Base-by-base conservation (phyloP, 2,113 vertebrate genomes). In the Plecturocebus donacophilus region DNA sequence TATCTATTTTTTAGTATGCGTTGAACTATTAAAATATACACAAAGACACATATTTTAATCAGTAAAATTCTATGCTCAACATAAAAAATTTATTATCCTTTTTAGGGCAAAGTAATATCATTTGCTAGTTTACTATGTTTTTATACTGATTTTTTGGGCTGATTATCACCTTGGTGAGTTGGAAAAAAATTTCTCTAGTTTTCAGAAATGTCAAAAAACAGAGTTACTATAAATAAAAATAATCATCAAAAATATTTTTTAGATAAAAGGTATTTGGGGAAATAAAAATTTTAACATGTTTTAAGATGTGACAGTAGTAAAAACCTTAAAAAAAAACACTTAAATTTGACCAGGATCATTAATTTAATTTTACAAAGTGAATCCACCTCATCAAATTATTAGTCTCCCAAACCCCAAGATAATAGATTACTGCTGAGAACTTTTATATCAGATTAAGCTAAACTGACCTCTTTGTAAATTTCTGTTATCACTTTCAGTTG, bases 311-410 rank as follows among this genome's bases (percentile, higher is more conserved):
- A 83, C 11, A 56, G 7, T 42, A 83, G 3, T 82, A 91, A 84
- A 83, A 35, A 70, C 17, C 47, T 84, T 54, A 32, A 45, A 68
- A 82, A 80, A 52, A 14, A 20, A 7, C 8, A 68, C 40, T 61
- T 73, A 86, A 81, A 76, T 87, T 79, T 93, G 54, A 92, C n/a
- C 13, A 68, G 47, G 10, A 7, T 54, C 40, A 5, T 86, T 47
- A 25, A 79, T 82, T 94, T 85, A 80, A 83, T 91, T 83, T 25
- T 61, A 87, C n/a, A 40, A 70, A 54, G 49, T 17, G 30, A 89
- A 56, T 97, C 45, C 80, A 27, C 19, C 32, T 95, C 56, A 83
- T 91, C 73, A 75, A 38, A 54, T 79, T 95, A 96, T 90, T 81
- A 73, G 73, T 97, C 49, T n/a, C 58, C 49, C 61, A 14, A 86